Evolutionary conservation across 2,113 vertebrate genomes (phyloP).

Genomic region (Bothrops jararaca): DNA sequence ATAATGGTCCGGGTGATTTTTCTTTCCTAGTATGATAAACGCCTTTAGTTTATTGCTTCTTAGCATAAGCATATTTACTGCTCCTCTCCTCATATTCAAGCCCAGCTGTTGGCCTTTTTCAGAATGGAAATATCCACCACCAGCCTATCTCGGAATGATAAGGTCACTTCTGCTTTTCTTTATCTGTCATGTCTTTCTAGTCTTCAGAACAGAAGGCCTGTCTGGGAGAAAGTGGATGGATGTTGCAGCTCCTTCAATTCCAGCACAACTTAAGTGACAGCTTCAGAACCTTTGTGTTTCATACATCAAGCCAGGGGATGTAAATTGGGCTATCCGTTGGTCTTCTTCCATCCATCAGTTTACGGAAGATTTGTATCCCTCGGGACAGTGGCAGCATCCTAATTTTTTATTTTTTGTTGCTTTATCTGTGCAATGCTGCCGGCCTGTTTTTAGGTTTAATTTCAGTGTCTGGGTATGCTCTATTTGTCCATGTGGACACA

Average conservation of each 20-base stretch:
- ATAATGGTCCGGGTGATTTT: neutral
- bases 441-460: slow-evolving; percentile 19
- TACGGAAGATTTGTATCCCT: slow-evolving; percentile 45
- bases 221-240: slow-evolving; percentile 48
- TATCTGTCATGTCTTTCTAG: slow-evolving; percentile 50
- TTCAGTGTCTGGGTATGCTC: neutral
- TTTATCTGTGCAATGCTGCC: slow-evolving; percentile 18
- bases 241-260: slow-evolving; percentile 48
- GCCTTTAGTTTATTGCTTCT: slow-evolving; percentile 11
- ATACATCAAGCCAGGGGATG: slow-evolving; percentile 47
- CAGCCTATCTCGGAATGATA: slow-evolving; percentile 34
- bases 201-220: slow-evolving; percentile 40
- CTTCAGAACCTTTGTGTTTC: slow-evolving; percentile 50
- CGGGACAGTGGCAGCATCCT: slow-evolving; percentile 9
- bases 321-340: slow-evolving; percentile 51
- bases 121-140: neutral
- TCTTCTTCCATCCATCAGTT: slow-evolving; percentile 53
- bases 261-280: slow-evolving; percentile 57
- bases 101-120: slow-evolving; percentile 2
- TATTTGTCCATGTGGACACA: neutral
- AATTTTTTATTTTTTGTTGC: slow-evolving; percentile 20
- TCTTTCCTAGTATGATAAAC: neutral
- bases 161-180: slow-evolving; percentile 25
- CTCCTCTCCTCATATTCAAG: neutral
- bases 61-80: slow-evolving; percentile 7